These are phyloP conservation scores for Cenopis cana DNA, from an alignment of 2,888 invertebrate genomes.

Conservation along the genomic window DNA sequence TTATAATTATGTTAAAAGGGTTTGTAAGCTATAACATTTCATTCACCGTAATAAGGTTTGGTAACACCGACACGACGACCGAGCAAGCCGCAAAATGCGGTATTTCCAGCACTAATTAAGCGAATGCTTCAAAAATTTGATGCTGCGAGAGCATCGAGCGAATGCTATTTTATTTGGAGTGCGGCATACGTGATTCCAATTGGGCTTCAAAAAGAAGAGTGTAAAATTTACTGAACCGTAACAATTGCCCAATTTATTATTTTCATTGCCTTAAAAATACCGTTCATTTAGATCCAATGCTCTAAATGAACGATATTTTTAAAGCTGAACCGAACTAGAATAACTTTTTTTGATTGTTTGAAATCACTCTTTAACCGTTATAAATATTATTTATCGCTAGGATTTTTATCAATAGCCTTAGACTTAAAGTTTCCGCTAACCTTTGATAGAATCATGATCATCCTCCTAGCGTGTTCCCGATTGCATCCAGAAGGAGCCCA, in stretches of 20 bases:
- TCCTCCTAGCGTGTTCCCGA: too few relatives aligned
- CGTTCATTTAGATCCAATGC: not conserved
- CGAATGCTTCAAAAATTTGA: constrained; percentile 27
- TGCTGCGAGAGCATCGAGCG: constrained; percentile 7
- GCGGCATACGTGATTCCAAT: not conserved
- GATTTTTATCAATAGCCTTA: too few relatives aligned
- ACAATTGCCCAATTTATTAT: not conserved
- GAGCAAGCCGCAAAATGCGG: constrained; percentile 11
- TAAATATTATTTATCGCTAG: too few relatives aligned
- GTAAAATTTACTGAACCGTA: not conserved
- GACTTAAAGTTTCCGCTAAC: too few relatives aligned
- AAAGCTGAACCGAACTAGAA: too few relatives aligned
- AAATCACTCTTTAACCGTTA: too few relatives aligned
- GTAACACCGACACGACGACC: not conserved
- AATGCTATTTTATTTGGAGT: constrained; percentile 7
- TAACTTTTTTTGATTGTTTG: too few relatives aligned
- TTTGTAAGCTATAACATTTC: not conserved
- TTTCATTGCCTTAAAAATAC: not conserved
- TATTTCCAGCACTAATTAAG: constrained; percentile 35
- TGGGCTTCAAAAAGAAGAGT: not conserved
- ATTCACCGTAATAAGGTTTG: constrained; percentile 11
- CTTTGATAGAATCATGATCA: too few relatives aligned
- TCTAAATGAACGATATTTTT: not conserved
- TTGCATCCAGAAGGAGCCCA: too few relatives aligned
- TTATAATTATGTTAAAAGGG: too few relatives aligned